Percentiles rank a stretch among this genome's conserved stretches.
Conservation (phyloP, 2,113 vertebrate species). For the Indri indri region DNA sequence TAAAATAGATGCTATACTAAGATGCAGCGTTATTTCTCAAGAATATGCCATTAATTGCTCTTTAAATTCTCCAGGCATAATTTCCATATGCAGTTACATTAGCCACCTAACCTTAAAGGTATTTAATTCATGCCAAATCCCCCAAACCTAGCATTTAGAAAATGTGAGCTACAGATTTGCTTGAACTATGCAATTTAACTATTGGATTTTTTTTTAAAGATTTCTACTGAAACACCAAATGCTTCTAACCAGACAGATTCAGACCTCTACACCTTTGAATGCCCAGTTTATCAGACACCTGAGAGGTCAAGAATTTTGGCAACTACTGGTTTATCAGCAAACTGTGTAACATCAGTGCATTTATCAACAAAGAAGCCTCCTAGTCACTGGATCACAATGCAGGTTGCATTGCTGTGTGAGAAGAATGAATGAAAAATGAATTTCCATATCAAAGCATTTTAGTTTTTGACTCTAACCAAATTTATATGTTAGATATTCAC, state of each 20-base stretch:
- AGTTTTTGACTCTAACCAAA: not conserved
- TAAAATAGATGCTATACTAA: not conserved
- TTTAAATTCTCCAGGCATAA: not conserved
- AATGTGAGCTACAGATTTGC: not conserved
- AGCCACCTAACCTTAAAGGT: not conserved
- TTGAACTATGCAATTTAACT: not conserved
- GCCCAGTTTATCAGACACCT: constrained; percentile 58
- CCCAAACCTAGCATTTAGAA: not conserved
- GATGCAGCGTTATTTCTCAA: not conserved
- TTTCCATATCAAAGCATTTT: not conserved
- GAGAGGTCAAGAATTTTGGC: not conserved
- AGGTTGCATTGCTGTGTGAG: constrained; percentile 72
- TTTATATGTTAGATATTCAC: not conserved
- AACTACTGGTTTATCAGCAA: not conserved
- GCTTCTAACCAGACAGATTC: not conserved
- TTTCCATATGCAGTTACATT: not conserved
- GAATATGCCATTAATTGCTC: not conserved
- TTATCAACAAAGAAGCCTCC: not conserved
- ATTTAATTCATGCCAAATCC: not conserved
- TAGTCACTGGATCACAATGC: constrained; percentile 74
- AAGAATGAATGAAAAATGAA: constrained; percentile 47
- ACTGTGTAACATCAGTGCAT: constrained; percentile 38
- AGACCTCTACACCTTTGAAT: not conserved
- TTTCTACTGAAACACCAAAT: not conserved
- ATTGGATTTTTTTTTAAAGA: not conserved